Conservation (phyloP, 2,797 vertebrate genomes). For the Sus cebifrons region DNA sequence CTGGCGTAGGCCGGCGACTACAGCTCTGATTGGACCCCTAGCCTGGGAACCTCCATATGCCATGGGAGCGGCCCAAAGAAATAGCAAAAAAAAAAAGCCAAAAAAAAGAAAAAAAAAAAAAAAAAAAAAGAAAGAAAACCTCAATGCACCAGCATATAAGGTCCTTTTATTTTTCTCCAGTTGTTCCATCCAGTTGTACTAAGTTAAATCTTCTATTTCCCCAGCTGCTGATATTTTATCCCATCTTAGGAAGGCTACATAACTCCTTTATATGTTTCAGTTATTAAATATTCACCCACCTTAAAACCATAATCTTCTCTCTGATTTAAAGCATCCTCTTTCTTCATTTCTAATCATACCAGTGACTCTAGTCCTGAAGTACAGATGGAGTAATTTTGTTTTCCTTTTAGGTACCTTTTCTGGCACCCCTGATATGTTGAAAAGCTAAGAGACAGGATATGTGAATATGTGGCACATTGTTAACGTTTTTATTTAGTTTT, state of each 20-base stretch:
- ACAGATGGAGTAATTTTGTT: neutral
- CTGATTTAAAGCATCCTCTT: neutral
- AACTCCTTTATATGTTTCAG: neutral
- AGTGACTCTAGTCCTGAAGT: neutral
- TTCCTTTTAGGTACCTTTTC: neutral
- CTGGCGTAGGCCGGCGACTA: too few relatives aligned
- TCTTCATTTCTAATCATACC: neutral
- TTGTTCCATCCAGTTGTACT: neutral
- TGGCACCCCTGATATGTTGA: neutral
- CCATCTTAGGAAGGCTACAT: neutral
- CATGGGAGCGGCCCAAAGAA: too few relatives aligned
- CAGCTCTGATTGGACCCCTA: too few relatives aligned
- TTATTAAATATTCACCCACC: neutral
- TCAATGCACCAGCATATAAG: neutral
- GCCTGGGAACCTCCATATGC: too few relatives aligned
- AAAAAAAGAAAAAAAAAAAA: too few relatives aligned
- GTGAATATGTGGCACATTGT: neutral
- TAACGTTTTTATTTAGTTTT: neutral
- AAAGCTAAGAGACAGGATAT: neutral
- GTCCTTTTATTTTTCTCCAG: neutral
- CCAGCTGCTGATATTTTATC: neutral
- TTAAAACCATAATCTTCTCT: neutral
- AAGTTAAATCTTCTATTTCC: neutral
- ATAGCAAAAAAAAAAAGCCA: too few relatives aligned
- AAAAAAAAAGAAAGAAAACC: neutral